Evolutionary conservation across 1,140 invertebrate genomes (phyloP).

Genomic region (Bombus difficillimus): DNA sequence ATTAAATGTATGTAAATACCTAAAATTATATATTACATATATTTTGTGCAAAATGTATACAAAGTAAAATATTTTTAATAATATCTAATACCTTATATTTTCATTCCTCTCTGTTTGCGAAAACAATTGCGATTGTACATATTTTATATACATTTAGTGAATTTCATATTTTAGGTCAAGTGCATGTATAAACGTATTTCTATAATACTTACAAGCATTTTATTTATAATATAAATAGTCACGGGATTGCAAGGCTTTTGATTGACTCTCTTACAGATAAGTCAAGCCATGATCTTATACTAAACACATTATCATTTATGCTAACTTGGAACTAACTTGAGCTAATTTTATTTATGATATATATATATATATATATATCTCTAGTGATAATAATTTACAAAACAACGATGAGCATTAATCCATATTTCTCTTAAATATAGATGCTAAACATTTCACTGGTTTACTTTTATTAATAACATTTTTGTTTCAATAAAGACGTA

Average conservation of each 20-base stretch:
- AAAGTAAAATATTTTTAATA: conserved; percentile 44
- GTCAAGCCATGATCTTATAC: too few relatives aligned
- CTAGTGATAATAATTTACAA: conserved; percentile 1
- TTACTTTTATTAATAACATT: background rate
- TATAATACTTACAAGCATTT: background rate
- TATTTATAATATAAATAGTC: background rate
- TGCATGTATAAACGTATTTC: background rate
- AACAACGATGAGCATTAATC: background rate
- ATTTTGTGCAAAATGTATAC: conserved; percentile 38
- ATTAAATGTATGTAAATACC: conserved; percentile 9
- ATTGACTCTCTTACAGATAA: too few relatives aligned
- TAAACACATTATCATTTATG: too few relatives aligned
- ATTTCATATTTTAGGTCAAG: background rate
- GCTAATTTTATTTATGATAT: too few relatives aligned
- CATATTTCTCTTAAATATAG: background rate
- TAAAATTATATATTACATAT: conserved; percentile 21
- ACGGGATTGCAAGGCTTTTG: too few relatives aligned
- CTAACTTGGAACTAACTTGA: too few relatives aligned
- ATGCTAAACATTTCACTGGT: background rate
- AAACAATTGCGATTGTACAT: background rate
- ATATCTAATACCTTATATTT: conserved; percentile 16
- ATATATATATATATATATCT: too few relatives aligned
- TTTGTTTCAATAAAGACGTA: background rate
- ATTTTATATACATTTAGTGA: background rate
- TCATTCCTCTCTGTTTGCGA: background rate